Evolutionary conservation across 2,888 invertebrate species (phyloP), one percentile per base, ranked within the genome.

Genomic region (Tromatobia lineatoria): DNA sequence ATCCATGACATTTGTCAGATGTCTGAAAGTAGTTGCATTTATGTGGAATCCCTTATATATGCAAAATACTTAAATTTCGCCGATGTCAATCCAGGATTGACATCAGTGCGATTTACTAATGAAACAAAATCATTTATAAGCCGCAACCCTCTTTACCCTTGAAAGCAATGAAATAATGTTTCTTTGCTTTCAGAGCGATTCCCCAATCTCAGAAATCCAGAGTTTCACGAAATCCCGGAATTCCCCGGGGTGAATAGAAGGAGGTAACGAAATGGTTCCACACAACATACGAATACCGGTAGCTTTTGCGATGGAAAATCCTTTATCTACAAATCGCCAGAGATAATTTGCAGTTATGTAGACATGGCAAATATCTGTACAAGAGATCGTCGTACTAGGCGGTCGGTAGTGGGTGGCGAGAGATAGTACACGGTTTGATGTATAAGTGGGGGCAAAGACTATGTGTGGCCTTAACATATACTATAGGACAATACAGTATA

Each of bases 291-390:
- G n/a, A 47, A 29, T 47, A 73, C 59, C 45, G 45, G 50, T 71
- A 13, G 66, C 47, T 73, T 64, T 69, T 67, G 61, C 75, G 57
- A 76, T 73, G 82, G 90, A 91, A 91, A 92, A 92, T 92, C 91
- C 92, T 91, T 91, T 91, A 92, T 92, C 91, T 88, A 89, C 88
- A 90, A 92, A 92, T 91, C 90, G 90, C 89, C 87, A 86, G 88
- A 90, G 91, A 91, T 92, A 92, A 92, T 92, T 92, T 90, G 90
- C 73, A 75, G 90, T 86, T 89, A 86, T 91, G 91, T 92, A 91
- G 91, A 92, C 92, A 91, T 79, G 91, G 92, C 92, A 92, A 92
- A 93, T 92, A 92, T 92, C 92, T 91, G 91, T 92, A 91, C 91
- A 91, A 92, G 92, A 90, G 92, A 91, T 91, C 91, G 90, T 88